These are phyloP conservation scores for Coreoperca whiteheadi DNA, from an alignment of 2,113 vertebrate species.

Conservation along the genomic window DNA sequence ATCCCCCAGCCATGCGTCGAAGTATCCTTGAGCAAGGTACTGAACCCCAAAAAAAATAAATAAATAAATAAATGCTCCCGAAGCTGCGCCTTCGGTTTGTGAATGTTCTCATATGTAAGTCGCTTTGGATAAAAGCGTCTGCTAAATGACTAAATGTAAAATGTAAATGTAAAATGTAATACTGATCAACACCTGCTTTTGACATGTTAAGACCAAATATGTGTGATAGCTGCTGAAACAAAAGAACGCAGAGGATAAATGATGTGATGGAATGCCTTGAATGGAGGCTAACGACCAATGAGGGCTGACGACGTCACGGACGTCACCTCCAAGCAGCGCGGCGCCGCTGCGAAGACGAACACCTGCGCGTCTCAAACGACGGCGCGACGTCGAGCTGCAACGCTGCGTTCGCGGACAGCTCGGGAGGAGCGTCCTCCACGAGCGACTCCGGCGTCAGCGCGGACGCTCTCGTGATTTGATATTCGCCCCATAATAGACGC, in stretches of 20 bases:
- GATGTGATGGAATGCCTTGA: background rate
- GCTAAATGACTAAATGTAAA: no score
- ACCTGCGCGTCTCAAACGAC: conserved; percentile 56
- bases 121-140: no score
- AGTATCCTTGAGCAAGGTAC: no score
- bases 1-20: no score
- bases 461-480: background rate
- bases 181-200: no score
- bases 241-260: background rate
- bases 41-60: no score
- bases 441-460: background rate
- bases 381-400: background rate
- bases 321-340: conserved; percentile 4
- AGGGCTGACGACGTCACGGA: conserved; percentile 22
- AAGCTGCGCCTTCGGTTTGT: no score
- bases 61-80: no score
- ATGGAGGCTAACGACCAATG: conserved; percentile 39
- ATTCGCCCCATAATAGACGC: background rate
- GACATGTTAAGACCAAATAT: no score
- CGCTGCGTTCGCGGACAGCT: conserved; percentile 31
- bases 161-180: no score
- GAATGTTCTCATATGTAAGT: no score
- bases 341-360: conserved; percentile 22
- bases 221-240: background rate
- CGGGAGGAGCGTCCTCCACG: background rate